Conservation (phyloP, 2,113 vertebrate genomes). For the Euleptes europaea region DNA sequence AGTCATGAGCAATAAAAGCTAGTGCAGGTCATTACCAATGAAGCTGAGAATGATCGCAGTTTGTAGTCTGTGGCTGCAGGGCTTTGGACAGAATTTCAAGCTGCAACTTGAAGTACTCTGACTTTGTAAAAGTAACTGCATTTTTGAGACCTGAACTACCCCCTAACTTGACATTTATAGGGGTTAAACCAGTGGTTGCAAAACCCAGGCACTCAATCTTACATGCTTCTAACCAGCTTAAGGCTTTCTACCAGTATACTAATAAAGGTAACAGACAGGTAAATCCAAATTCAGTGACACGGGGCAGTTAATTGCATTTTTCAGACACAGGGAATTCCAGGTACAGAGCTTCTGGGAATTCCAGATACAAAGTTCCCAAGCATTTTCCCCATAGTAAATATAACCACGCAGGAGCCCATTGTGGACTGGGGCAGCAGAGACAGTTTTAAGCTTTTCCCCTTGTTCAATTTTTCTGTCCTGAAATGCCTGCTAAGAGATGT, state of each 20-base stretch:
- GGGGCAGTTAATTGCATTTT: background rate
- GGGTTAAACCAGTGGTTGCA: background rate
- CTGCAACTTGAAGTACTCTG: background rate
- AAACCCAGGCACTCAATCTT: background rate
- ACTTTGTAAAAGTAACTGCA: background rate
- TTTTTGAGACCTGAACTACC: background rate
- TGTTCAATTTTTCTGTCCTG: too few relatives aligned
- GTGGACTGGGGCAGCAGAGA: too few relatives aligned
- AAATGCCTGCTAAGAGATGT: too few relatives aligned
- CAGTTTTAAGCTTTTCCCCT: too few relatives aligned
- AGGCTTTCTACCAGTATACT: background rate
- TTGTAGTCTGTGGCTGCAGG: background rate
- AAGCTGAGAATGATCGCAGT: background rate
- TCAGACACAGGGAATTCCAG: background rate
- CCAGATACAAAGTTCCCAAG: too few relatives aligned
- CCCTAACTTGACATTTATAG: background rate
- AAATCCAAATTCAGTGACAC: background rate
- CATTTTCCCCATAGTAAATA: too few relatives aligned
- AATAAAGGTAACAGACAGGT: background rate
- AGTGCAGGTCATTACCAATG: background rate
- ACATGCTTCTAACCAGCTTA: background rate
- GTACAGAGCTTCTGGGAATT: too few relatives aligned
- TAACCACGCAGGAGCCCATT: too few relatives aligned
- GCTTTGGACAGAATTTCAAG: background rate
- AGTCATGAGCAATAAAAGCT: conserved; percentile 20